Base-by-base conservation (phyloP, 1,140 invertebrate species). In the Drosophila santomea region DNA sequence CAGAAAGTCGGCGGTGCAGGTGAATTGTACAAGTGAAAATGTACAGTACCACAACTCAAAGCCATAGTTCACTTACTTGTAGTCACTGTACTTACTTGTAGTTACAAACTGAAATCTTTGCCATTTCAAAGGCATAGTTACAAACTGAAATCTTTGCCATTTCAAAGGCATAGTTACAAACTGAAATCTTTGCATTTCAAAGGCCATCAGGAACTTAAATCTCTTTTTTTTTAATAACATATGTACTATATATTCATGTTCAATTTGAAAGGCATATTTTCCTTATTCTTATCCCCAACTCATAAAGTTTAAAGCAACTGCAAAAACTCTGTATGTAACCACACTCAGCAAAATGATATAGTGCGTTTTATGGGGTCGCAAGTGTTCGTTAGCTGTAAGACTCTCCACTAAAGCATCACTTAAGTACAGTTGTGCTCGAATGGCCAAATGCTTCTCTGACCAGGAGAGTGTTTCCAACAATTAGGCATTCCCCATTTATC, bases 361-460 rank as follows among this genome's bases (percentile, higher is more conserved):
- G 25, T 48, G 32, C 32, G 12, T 32, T 59, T 59, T 17, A 48
- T 48, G 44, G 32, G 17, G 2, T 36, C 32, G 57, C 15, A 36
- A 48, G 45, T n/a, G 20, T 15, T 15, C 10, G 20, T 15, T 15
- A 20, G 20, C 32, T 28, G 25, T 12, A 36, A 8, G 2, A 2
- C 17, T 3, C 55, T 61, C n/a, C 20, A 20, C n/a, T 10, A 7
- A 36, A 64, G 38, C 38, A 17, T 28, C 64, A 17, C 28, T 64
- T 28, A 39, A 72, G 71, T 50, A 50, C 43, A 73, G 50, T 63
- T 63, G 67, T 50, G 57, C 56, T 47, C 17, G 38, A 51, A 20
- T 38, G 55, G 32, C 35, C 14, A 17, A 68, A 15, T 43, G 47
- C 38, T 14, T 7, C 10, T 17, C 14, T 36, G 15, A 25, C 38